Conservation (phyloP, 2,888 invertebrate genomes). For the Mythimna ferrago region DNA sequence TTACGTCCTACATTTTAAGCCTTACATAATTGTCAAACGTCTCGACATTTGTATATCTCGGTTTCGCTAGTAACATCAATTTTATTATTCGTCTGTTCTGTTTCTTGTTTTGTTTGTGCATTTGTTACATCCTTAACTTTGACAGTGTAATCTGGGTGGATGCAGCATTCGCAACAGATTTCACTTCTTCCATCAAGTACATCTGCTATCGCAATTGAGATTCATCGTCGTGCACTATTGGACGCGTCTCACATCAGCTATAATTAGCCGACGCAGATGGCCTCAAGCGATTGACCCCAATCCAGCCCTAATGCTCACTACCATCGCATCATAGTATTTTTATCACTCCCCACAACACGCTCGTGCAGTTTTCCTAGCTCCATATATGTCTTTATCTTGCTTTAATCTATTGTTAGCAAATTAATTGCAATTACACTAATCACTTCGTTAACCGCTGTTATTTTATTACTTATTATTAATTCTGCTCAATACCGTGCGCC, state of each 20-base stretch:
- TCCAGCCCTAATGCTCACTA: slow-evolving; percentile 85
- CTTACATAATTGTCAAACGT: slow-evolving; percentile 53
- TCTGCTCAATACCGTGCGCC: slow-evolving; percentile 11
- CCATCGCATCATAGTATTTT: slow-evolving; percentile 84
- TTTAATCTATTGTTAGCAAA: slow-evolving; percentile 54
- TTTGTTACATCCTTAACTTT: slow-evolving; percentile 28
- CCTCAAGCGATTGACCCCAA: slow-evolving; percentile 90
- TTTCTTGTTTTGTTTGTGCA: slow-evolving; percentile 32
- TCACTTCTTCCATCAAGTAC: slow-evolving; percentile 66
- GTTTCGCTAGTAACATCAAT: slow-evolving; percentile 42
- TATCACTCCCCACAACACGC: slow-evolving; percentile 80
- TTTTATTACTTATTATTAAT: slow-evolving; percentile 34
- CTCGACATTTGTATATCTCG: slow-evolving; percentile 39
- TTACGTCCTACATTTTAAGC: slow-evolving; percentile 44
- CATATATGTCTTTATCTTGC: slow-evolving; percentile 62
- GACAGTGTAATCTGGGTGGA: slow-evolving; percentile 52
- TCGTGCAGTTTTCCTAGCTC: slow-evolving; percentile 67
- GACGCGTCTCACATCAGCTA: slow-evolving; percentile 82
- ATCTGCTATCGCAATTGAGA: slow-evolving; percentile 79
- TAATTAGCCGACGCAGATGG: slow-evolving; percentile 89
- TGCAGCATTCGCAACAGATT: slow-evolving; percentile 64
- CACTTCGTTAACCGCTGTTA: slow-evolving; percentile 28
- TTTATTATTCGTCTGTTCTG: slow-evolving; percentile 36
- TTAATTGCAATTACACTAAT: slow-evolving; percentile 31
- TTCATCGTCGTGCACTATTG: slow-evolving; percentile 82